Evolutionary conservation across 1,140 invertebrate genomes (phyloP).

Genomic region (Ceratina calcarata): DNA sequence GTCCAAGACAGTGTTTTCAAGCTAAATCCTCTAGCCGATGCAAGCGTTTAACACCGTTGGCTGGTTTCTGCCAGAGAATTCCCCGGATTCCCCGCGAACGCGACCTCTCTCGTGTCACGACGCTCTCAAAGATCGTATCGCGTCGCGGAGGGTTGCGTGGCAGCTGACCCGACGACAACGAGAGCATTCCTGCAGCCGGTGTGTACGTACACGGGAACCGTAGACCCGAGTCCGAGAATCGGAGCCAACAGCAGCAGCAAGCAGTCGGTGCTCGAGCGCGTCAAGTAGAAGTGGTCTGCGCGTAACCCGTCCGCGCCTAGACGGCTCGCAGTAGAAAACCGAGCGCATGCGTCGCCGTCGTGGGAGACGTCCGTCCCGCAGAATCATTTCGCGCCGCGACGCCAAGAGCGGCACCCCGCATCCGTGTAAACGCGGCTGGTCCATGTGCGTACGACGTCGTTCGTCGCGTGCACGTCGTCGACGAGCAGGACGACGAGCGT

Average conservation of each 20-base stretch:
- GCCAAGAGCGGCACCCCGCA: conserved; percentile 53
- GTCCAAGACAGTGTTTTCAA: too few relatives aligned
- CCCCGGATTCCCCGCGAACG: conserved; percentile 5
- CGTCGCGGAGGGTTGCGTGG: neutral
- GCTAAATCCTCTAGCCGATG: too few relatives aligned
- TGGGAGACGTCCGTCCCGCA: conserved; percentile 29
- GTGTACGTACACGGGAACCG: too few relatives aligned
- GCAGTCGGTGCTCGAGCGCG: conserved; percentile 37
- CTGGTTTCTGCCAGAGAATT: conserved; percentile 8
- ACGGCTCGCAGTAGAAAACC: conserved; percentile 23
- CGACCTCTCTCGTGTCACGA: neutral
- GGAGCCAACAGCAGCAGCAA: neutral
- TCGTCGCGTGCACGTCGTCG: conserved; percentile 56
- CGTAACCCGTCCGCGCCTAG: conserved; percentile 50
- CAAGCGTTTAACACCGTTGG: conserved; percentile 6
- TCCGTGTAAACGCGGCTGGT: conserved; percentile 53
- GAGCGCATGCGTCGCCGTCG: conserved; percentile 51
- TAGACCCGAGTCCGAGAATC: too few relatives aligned
- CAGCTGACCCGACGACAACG: conserved; percentile 34
- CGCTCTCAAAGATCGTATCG: conserved; percentile 33
- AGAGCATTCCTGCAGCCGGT: conserved; percentile 27
- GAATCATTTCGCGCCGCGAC: conserved; percentile 67
- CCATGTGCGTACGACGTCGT: conserved; percentile 64
- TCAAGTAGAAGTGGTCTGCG: conserved; percentile 52
- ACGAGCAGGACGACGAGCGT: conserved; percentile 27